These are phyloP conservation scores for Alaudala cheleensis DNA, from an alignment of 2,113 vertebrate species.

Conservation along the genomic window DNA sequence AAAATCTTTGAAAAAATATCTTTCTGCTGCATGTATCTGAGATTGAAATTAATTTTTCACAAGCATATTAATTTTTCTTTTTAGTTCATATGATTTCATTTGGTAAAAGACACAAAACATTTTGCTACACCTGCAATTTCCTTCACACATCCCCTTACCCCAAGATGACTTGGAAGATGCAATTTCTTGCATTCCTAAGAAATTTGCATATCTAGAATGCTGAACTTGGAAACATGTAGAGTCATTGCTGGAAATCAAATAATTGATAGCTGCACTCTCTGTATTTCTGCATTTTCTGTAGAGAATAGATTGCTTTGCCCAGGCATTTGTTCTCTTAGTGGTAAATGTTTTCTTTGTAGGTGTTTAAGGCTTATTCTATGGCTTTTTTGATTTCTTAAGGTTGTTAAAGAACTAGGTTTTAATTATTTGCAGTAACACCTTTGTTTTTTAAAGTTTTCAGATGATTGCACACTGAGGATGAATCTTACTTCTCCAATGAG, in stretches of 20 bases:
- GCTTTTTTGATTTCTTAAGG: neutral
- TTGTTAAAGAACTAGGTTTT: neutral
- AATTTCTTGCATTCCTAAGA: neutral
- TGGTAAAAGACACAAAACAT: neutral
- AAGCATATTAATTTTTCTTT: neutral
- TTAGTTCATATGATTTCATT: neutral
- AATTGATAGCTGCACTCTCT: rapidly evolving
- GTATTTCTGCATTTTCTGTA: neutral
- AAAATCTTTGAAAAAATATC: neutral
- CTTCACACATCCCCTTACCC: neutral
- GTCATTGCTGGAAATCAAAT: neutral
- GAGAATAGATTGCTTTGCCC: neutral
- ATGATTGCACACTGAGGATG: conserved; percentile 38
- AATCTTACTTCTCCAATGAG: conserved; percentile 25
- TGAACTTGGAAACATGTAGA: neutral
- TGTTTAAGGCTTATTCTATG: neutral
- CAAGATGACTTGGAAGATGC: neutral
- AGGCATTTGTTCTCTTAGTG: neutral
- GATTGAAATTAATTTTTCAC: neutral
- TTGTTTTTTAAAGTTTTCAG: conserved; percentile 49
- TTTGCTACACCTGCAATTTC: neutral
- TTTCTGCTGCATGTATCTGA: neutral
- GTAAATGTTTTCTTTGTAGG: neutral
- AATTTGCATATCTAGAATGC: neutral
- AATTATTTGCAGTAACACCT: neutral